phyloP scores from a whole-genome alignment of 2,797 vertebrate species.

The Cheirogaleus major region DNA sequence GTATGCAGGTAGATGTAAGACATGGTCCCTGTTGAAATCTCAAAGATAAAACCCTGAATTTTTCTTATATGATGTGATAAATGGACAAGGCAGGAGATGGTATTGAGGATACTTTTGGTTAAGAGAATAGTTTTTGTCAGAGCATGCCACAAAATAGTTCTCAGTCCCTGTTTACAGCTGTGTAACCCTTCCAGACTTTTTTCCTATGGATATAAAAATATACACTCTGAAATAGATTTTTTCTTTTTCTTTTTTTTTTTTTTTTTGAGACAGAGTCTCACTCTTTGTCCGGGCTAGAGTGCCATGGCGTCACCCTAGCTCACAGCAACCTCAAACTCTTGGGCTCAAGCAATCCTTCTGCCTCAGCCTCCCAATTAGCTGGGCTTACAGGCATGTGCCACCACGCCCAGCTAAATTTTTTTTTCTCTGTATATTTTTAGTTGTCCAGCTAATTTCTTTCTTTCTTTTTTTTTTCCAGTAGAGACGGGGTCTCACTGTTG shows the following conservation, averaged over 20 bases:
- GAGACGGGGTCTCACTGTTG: too few species aligned
- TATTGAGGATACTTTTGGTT: neutral
- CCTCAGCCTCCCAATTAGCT: too few species aligned
- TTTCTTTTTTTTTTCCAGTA: too few species aligned
- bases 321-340: too few species aligned
- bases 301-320: too few species aligned
- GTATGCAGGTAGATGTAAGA: neutral
- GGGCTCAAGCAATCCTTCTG: too few species aligned
- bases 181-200: neutral
- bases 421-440: too few species aligned
- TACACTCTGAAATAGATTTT: neutral
- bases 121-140: neutral
- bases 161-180: neutral
- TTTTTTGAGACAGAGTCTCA: too few species aligned
- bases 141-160: neutral
- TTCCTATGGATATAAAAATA: neutral
- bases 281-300: too few species aligned
- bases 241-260: neutral
- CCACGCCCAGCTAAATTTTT: too few species aligned
- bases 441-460: too few species aligned
- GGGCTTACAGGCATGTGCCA: too few species aligned
- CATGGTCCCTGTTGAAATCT: neutral
- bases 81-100: neutral
- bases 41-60: neutral
- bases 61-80: constrained; percentile 53